Evolutionary conservation across 2,113 vertebrate species (phyloP).

Genomic region (Athene noctua): DNA sequence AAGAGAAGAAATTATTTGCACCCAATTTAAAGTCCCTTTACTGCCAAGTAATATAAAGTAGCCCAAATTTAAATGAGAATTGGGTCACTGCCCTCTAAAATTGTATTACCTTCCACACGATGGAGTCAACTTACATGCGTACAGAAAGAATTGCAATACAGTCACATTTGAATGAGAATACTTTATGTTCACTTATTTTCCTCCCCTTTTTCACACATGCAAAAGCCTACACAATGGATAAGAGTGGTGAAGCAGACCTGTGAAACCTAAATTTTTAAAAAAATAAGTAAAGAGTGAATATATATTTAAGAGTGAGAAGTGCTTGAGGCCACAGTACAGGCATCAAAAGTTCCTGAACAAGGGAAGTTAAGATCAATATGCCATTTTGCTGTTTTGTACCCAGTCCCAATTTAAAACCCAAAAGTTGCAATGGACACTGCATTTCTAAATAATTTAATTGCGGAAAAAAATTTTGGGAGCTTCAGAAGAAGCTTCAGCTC

Average conservation of each 20-base stretch:
- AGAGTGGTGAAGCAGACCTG: not conserved
- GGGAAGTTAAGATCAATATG: not conserved
- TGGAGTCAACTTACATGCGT: not conserved
- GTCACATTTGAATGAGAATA: not conserved
- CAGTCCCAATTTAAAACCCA: not conserved
- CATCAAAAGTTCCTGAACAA: not conserved
- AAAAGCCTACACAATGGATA: not conserved
- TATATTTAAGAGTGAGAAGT: not conserved
- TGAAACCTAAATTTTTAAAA: not conserved
- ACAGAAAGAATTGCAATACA: not conserved
- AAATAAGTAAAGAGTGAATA: not conserved
- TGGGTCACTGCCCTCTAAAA: not conserved
- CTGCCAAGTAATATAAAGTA: not conserved
- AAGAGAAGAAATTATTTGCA: not conserved
- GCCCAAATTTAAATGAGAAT: not conserved
- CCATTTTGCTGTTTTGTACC: not conserved
- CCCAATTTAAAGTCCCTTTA: not conserved
- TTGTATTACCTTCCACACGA: not conserved
- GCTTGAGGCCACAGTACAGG: not conserved
- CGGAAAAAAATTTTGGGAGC: not conserved
- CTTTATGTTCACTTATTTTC: not conserved
- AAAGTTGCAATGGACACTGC: not conserved
- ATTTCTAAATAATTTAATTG: not conserved
- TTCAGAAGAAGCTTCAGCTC: not conserved
- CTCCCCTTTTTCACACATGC: not conserved